These are phyloP conservation scores for Cyanoliseus patagonus DNA, from an alignment of 2,113 vertebrate genomes.

Conservation along the genomic window DNA sequence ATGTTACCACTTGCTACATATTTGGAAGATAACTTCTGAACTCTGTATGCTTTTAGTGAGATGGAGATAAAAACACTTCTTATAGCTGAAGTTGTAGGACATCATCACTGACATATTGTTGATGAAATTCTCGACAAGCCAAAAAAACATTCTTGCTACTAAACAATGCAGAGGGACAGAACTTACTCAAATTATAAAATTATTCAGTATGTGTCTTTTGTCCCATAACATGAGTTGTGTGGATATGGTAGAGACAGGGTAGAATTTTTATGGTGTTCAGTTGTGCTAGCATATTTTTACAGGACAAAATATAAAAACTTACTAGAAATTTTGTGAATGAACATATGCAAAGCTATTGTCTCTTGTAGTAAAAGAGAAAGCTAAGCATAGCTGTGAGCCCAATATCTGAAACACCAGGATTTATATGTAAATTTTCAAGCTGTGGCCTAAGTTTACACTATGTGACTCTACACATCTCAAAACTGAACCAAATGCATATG, in stretches of 20 bases:
- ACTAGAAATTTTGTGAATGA: background rate
- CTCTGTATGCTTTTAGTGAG: background rate
- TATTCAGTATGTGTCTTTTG: background rate
- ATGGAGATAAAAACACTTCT: background rate
- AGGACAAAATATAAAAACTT: background rate
- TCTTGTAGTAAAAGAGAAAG: background rate
- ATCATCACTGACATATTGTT: background rate
- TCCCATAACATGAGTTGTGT: background rate
- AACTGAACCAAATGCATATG: background rate
- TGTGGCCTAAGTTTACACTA: background rate
- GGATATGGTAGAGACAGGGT: background rate
- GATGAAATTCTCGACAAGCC: background rate
- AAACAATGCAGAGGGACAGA: background rate
- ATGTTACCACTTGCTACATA: background rate
- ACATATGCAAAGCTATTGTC: background rate
- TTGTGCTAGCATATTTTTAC: background rate
- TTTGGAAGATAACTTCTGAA: background rate
- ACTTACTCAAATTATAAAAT: background rate
- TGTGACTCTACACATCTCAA: background rate
- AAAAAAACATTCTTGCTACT: background rate
- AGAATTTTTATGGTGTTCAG: background rate
- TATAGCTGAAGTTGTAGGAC: background rate
- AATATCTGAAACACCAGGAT: background rate
- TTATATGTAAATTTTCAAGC: background rate
- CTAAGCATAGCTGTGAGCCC: background rate